A percentile compares a stretch with the other conserved stretches of the same genome.
phyloP scores from a whole-genome alignment of 2,888 invertebrate species.

The Drosophila putrida region DNA sequence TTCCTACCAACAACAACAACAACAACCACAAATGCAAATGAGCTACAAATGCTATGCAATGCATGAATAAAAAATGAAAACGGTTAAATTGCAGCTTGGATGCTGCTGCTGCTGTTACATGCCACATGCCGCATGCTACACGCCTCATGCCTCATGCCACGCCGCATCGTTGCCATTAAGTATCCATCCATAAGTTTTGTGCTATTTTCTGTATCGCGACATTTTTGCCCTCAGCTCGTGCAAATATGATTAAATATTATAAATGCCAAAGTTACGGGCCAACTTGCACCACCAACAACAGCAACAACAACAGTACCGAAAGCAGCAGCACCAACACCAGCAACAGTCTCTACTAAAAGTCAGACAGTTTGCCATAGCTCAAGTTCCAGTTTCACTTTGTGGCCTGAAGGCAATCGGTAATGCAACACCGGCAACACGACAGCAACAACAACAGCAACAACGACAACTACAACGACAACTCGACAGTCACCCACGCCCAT shows the following conservation, averaged over 20 bases:
- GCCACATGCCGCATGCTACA: constrained; percentile 31
- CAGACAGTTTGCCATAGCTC: constrained; percentile 19
- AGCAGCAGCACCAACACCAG: neutral
- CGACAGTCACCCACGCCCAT: constrained; percentile 11
- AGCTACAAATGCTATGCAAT: constrained; percentile 77
- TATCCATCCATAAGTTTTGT: constrained; percentile 52
- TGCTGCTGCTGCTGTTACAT: constrained; percentile 6
- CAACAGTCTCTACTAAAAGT: constrained; percentile 19
- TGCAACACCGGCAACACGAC: constrained; percentile 20
- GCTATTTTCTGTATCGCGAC: constrained; percentile 31
- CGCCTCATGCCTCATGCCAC: constrained; percentile 18
- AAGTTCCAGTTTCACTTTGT: constrained; percentile 25
- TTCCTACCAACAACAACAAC: constrained; percentile 16
- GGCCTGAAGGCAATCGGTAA: constrained; percentile 13
- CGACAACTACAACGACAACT: neutral
- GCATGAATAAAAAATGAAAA: constrained; percentile 75
- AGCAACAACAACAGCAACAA: no score
- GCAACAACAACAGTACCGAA: neutral
- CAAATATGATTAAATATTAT: constrained; percentile 79
- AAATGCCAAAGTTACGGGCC: constrained; percentile 70
- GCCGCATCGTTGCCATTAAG: constrained; percentile 36
- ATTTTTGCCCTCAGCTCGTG: constrained; percentile 44
- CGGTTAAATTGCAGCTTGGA: constrained; percentile 68
- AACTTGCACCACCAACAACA: constrained; percentile 3
- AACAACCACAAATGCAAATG: constrained; percentile 72